These are phyloP conservation scores for Linnaemya tessellans DNA, from an alignment of 2,888 invertebrate species.

Conservation along the genomic window DNA sequence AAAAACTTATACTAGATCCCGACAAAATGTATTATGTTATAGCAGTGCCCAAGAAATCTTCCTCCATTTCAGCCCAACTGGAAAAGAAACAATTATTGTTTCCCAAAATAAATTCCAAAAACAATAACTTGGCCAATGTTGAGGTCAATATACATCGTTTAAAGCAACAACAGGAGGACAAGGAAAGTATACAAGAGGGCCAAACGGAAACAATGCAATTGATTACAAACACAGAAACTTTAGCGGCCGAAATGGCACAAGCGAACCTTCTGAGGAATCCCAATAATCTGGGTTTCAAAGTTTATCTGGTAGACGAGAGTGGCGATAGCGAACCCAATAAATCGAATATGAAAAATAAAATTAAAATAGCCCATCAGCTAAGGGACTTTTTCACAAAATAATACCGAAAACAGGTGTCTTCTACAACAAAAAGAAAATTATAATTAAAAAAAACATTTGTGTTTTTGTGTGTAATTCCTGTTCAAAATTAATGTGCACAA, in stretches of 20 bases:
- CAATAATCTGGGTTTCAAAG: constrained; percentile 14
- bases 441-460: not conserved
- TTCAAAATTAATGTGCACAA: no score
- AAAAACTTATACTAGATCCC: constrained; percentile 14
- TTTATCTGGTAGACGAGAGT: constrained; percentile 18
- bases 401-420: not conserved
- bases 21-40: constrained; percentile 40
- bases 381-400: not conserved
- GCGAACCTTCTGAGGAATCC: not conserved
- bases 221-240: not conserved
- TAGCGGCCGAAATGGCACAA: not conserved
- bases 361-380: not conserved
- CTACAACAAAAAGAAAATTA: not conserved
- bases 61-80: not conserved
- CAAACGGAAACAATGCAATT: not conserved
- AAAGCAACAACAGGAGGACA: not conserved
- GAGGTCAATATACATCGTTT: not conserved
- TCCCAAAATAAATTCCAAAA: not conserved
- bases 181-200: not conserved
- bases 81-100: not conserved
- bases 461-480: no score
- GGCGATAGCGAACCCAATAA: not conserved
- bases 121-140: not conserved
- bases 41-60: constrained; percentile 14
- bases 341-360: not conserved